Evolutionary conservation across 2,113 vertebrate species (phyloP).

Genomic region (Pygathrix nemaeus): DNA sequence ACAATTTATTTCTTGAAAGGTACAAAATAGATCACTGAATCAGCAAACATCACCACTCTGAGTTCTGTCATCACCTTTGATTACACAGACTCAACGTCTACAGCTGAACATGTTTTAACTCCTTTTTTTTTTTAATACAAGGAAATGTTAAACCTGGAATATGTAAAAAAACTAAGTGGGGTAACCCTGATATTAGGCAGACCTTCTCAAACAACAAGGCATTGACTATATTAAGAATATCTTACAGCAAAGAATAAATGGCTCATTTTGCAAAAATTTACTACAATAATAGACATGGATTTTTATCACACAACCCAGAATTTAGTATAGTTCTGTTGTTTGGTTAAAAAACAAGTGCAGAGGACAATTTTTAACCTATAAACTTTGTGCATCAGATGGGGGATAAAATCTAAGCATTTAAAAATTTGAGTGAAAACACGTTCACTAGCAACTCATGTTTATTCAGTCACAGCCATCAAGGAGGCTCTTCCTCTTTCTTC

Average conservation of each 20-base stretch:
- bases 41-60: slow-evolving; percentile 61
- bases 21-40: slow-evolving; percentile 66
- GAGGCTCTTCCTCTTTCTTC: neutral
- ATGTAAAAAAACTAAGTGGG: slow-evolving; percentile 57
- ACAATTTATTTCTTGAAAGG: slow-evolving; percentile 72
- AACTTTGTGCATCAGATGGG: neutral
- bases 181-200: slow-evolving; percentile 30
- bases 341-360: slow-evolving; percentile 35
- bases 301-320: slow-evolving; percentile 50
- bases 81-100: slow-evolving; percentile 61
- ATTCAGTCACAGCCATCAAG: neutral
- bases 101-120: slow-evolving; percentile 61
- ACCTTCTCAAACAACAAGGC: slow-evolving; percentile 45
- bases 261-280: slow-evolving; percentile 65
- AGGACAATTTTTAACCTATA: neutral
- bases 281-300: neutral
- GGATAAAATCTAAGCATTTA: slow-evolving; percentile 35
- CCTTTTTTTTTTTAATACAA: slow-evolving; percentile 5
- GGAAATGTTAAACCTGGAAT: slow-evolving; percentile 52
- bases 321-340: slow-evolving; percentile 11
- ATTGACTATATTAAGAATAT: slow-evolving; percentile 50
- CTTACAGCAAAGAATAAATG: slow-evolving; percentile 57
- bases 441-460: neutral
- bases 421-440: slow-evolving; percentile 35
- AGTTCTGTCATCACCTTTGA: slow-evolving; percentile 54